Evolutionary conservation across 2,888 invertebrate genomes (phyloP).

Genomic region (Drosophila neotestacea): DNA sequence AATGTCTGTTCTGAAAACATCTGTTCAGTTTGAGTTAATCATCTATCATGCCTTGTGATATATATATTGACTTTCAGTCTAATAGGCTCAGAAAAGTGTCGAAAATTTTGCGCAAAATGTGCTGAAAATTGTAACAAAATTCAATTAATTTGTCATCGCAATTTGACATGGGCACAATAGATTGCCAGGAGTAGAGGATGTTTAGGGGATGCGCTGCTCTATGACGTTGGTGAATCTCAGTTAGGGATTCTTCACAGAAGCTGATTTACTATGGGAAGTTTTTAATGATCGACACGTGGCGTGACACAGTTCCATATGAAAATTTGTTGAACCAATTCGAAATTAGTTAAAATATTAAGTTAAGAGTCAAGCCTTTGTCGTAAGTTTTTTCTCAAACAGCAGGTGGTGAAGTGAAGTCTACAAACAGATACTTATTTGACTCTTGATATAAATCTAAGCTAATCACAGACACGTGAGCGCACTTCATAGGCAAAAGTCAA

Average conservation of each 20-base stretch:
- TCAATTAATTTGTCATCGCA: conserved; percentile 74
- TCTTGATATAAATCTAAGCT: conserved; percentile 49
- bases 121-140: conserved; percentile 54
- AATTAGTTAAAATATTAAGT: conserved; percentile 5
- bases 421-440: conserved; percentile 15
- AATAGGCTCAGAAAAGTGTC: conserved; percentile 40
- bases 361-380: background rate
- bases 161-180: conserved; percentile 58
- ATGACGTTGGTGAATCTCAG: conserved; percentile 32
- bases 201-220: conserved; percentile 25
- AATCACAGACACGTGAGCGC: conserved; percentile 81
- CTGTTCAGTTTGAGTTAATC: conserved; percentile 46
- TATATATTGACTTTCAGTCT: conserved; percentile 57
- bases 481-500: conserved; percentile 60
- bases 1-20: conserved; percentile 30
- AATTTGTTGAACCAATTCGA: conserved; percentile 3
- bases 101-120: conserved; percentile 46
- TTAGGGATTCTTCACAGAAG: conserved; percentile 13
- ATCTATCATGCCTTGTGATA: conserved; percentile 64
- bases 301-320: background rate
- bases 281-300: conserved; percentile 49
- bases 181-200: background rate
- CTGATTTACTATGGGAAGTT: conserved; percentile 45
- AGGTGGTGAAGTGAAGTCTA: conserved; percentile 54
- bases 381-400: conserved; percentile 55